Conservation (phyloP, 2,113 vertebrate species). For the Lycocorax pyrrhopterus region DNA sequence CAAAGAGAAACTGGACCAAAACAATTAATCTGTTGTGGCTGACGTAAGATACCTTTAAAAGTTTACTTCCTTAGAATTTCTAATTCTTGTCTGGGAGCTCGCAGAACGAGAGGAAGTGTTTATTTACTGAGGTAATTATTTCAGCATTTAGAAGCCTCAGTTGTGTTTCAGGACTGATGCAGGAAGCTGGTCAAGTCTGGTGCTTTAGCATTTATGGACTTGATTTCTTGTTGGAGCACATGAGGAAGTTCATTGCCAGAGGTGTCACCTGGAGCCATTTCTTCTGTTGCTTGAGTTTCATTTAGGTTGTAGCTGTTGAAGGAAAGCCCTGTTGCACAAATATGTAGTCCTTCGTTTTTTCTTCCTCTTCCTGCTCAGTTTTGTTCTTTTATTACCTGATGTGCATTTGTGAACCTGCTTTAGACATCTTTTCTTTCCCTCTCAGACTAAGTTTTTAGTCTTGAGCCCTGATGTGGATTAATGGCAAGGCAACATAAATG, state of each 20-base stretch:
- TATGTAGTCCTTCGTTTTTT: fast-evolving
- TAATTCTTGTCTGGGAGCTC: background rate
- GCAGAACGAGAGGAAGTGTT: background rate
- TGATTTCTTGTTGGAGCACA: background rate
- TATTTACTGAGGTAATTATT: background rate
- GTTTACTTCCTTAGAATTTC: background rate
- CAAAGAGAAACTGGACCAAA: conserved; percentile 86
- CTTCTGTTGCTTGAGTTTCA: background rate
- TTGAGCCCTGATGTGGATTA: background rate
- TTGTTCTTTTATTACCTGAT: background rate
- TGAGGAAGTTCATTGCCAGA: background rate
- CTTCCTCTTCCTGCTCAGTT: background rate
- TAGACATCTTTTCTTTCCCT: background rate
- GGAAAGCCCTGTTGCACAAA: background rate
- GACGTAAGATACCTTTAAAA: conserved; percentile 76
- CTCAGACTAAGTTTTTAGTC: background rate
- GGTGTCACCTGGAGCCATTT: background rate
- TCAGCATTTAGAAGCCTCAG: background rate
- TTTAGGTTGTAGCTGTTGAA: background rate
- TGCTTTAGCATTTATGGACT: background rate
- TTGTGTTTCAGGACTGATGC: background rate
- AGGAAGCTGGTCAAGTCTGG: background rate
- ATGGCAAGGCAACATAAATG: background rate
- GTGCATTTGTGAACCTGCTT: background rate
- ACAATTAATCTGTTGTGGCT: conserved; percentile 92